Conservation (phyloP, 1,140 invertebrate species). For the Cydia strobilella region DNA sequence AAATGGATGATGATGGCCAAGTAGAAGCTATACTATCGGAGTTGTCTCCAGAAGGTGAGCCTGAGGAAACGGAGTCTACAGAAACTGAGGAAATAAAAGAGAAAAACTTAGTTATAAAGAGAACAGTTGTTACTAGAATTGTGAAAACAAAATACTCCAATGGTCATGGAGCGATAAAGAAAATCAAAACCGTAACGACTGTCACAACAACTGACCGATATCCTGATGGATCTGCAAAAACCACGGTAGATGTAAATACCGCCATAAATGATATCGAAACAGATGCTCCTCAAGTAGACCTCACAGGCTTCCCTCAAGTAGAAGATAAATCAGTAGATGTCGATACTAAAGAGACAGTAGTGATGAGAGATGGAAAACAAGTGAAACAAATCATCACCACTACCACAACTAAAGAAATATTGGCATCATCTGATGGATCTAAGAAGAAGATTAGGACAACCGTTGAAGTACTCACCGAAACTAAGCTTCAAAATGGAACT, state of each 20-base stretch:
- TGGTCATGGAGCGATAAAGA: constrained; percentile 46
- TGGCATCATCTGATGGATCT: constrained; percentile 53
- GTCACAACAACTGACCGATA: constrained; percentile 63
- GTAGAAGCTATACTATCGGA: constrained; percentile 45
- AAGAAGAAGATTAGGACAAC: constrained; percentile 72
- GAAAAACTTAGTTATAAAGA: constrained; percentile 55
- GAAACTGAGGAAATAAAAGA: constrained; percentile 53
- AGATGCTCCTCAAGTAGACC: constrained; percentile 34
- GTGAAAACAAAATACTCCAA: constrained; percentile 59
- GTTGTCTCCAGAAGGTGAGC: constrained; percentile 47
- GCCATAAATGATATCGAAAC: constrained; percentile 56
- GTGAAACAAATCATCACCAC: constrained; percentile 70
- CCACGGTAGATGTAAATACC: constrained; percentile 57
- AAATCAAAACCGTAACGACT: constrained; percentile 62
- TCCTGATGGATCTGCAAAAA: constrained; percentile 65
- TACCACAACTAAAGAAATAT: constrained; percentile 72
- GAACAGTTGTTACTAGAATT: constrained; percentile 57
- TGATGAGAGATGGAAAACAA: constrained; percentile 61
- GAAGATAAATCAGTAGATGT: constrained; percentile 63
- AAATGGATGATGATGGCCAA: constrained; percentile 9
- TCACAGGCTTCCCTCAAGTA: constrained; percentile 48
- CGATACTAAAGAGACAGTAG: constrained; percentile 62
- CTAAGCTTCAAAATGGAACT: constrained; percentile 65
- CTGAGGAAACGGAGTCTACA: constrained; percentile 56
- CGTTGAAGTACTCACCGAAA: constrained; percentile 68